phyloP scores from a whole-genome alignment of 2,797 vertebrate species.

The Limosa lapponica region DNA sequence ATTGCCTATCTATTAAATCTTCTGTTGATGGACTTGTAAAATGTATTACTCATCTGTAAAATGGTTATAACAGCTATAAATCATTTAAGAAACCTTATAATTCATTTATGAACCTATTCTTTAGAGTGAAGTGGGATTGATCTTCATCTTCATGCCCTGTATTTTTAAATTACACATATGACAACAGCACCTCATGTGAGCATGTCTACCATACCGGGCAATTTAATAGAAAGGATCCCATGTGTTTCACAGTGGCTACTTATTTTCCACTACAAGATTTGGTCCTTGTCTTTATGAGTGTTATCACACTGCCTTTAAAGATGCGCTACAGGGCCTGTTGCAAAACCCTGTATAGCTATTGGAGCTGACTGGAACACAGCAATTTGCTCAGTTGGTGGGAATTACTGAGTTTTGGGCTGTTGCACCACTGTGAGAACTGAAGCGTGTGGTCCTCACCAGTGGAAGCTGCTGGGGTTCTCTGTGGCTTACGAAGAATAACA shows the following conservation, averaged over 20 bases:
- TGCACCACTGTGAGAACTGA: rapidly evolving
- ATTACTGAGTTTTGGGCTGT: not conserved
- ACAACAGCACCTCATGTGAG: not conserved
- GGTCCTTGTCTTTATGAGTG: not conserved
- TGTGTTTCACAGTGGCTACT: not conserved
- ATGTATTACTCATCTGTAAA: not conserved
- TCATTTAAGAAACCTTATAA: not conserved
- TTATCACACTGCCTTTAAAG: not conserved
- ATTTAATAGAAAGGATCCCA: not conserved
- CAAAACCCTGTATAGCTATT: not conserved
- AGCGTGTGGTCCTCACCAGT: not conserved
- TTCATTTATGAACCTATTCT: conserved; percentile 1
- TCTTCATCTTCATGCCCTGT: not conserved
- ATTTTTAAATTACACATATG: not conserved
- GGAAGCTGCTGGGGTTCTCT: not conserved
- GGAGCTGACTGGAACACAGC: not conserved
- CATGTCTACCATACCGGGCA: not conserved
- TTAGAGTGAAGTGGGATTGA: not conserved
- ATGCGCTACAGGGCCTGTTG: not conserved
- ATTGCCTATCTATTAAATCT: conserved; percentile 29
- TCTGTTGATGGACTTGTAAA: conserved; percentile 3
- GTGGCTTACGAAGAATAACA: rapidly evolving
- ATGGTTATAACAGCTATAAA: conserved; percentile 12
- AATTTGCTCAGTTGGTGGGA: not conserved
- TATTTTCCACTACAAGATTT: not conserved